These are phyloP conservation scores for Porites divaricata DNA, from an alignment of 92 coral and sea anemone species.

Conservation along the genomic window DNA sequence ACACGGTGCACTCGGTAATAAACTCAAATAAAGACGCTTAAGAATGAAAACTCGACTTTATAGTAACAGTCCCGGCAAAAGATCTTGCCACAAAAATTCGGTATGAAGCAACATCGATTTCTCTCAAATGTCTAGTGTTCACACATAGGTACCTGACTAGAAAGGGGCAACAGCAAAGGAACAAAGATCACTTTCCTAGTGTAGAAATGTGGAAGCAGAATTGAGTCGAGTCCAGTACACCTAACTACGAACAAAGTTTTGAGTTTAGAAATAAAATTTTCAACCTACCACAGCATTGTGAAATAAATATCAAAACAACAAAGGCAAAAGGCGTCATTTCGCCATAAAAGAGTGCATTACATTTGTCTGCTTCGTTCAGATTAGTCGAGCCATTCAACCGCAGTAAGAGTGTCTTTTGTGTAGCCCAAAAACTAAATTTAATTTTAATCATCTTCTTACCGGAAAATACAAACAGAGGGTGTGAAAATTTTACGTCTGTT, in stretches of 20 bases:
- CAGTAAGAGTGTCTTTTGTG: neutral
- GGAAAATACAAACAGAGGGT: conserved; percentile 68
- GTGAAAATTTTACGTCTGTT: conserved; percentile 48
- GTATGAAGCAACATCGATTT: no score
- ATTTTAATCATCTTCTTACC: conserved; percentile 61
- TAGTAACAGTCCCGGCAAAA: neutral
- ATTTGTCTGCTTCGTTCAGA: neutral
- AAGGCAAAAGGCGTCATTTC: neutral
- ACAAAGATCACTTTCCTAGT: no score
- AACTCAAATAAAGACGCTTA: neutral
- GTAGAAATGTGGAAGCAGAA: neutral
- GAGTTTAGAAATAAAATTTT: no score
- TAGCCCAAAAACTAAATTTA: conserved; percentile 12
- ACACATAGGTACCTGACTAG: no score
- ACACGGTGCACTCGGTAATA: neutral
- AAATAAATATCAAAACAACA: neutral
- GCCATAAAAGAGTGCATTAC: neutral
- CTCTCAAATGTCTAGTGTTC: no score
- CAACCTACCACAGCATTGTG: conserved; percentile 31
- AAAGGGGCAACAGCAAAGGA: no score
- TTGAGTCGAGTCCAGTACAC: neutral
- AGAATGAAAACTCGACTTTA: no score
- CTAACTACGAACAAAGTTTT: no score
- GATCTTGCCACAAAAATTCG: neutral
- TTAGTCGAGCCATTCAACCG: conserved; percentile 3